Percentiles rank a stretch among this genome's conserved stretches.
Conservation (phyloP, 2,113 vertebrate species). For the Rhombomys opimus region DNA sequence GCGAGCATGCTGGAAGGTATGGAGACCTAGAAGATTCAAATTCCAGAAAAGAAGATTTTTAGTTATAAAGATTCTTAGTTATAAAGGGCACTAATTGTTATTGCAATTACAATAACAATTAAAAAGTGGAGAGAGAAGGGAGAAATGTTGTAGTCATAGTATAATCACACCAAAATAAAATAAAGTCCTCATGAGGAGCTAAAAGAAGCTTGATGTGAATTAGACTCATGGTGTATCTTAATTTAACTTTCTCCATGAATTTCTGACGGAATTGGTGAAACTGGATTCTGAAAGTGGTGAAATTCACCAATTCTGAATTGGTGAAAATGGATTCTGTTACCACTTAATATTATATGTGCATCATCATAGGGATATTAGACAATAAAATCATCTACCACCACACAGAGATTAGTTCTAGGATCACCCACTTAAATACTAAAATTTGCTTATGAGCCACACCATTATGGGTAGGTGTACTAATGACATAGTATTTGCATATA, state of each 20-base stretch:
- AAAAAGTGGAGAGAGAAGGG: not conserved
- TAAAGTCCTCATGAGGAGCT: not conserved
- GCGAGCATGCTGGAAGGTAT: not conserved
- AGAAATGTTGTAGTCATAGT: not conserved
- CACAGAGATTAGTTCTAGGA: not conserved
- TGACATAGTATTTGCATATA: not conserved
- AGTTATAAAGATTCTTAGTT: not conserved
- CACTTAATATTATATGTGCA: not conserved
- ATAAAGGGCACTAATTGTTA: not conserved
- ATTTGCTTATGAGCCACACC: not conserved
- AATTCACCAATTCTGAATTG: not conserved
- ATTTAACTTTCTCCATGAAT: not conserved
- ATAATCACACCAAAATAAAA: not conserved
- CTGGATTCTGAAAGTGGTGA: not conserved
- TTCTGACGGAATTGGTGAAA: constrained; percentile 47
- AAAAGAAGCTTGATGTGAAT: constrained; percentile 17
- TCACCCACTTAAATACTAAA: not conserved
- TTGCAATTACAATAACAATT: not conserved
- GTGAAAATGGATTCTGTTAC: constrained; percentile 49
- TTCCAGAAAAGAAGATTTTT: not conserved
- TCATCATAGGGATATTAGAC: not conserved
- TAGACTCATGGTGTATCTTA: constrained; percentile 14
- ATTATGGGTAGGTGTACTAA: not conserved
- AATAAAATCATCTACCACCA: not conserved
- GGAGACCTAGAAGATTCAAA: not conserved